Evolutionary conservation across 1,140 invertebrate genomes (phyloP).

Genomic region (Heterodera schachtii): DNA sequence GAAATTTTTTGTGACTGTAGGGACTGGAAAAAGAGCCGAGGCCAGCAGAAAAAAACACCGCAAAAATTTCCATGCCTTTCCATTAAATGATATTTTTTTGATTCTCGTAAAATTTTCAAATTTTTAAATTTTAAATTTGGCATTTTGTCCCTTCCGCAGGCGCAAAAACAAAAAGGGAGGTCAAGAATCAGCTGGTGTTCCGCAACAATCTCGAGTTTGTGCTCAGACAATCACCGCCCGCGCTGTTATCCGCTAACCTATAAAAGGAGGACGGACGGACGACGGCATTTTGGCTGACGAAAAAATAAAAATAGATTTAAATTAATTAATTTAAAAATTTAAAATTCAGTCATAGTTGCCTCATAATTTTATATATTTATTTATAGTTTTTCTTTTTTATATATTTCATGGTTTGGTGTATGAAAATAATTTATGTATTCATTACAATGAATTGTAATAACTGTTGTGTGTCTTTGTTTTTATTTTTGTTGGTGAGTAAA

Average conservation of each 20-base stretch:
- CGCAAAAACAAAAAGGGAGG: conserved; percentile 13
- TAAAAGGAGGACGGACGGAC: background rate
- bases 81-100: no score
- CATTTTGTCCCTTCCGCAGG: background rate
- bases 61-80: no score
- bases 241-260: background rate
- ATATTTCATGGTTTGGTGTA: background rate
- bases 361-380: background rate
- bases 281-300: no score
- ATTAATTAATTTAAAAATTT: background rate
- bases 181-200: conserved; percentile 26
- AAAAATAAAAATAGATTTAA: background rate
- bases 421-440: background rate
- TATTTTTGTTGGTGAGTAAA: background rate
- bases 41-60: no score
- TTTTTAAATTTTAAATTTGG: no score
- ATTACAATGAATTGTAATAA: background rate
- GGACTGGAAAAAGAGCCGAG: no score
- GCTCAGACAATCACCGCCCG: conserved; percentile 26
- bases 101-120: no score
- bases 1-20: no score
- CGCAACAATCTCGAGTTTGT: conserved; percentile 30
- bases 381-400: background rate
- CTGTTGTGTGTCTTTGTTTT: background rate
- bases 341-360: background rate